phyloP scores from a whole-genome alignment of 2,888 invertebrate species.

The Leptopilina drosophilae region DNA sequence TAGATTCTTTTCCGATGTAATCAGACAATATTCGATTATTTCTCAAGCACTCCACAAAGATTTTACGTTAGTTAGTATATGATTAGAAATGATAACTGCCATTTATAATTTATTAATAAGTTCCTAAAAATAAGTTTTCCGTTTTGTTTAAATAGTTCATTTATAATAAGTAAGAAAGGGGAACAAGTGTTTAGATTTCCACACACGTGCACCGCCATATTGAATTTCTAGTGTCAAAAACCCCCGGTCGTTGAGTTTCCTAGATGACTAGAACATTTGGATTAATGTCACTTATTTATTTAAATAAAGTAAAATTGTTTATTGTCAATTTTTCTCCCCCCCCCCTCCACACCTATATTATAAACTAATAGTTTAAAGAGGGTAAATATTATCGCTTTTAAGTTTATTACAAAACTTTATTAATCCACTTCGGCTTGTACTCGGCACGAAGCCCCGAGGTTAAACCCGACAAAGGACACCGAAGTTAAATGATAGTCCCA shows the following conservation, averaged over 20 bases:
- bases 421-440: neutral
- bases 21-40: conserved; percentile 32
- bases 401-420: neutral
- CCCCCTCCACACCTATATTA: no score
- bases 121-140: no score
- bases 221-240: neutral
- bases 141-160: neutral
- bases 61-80: conserved; percentile 44
- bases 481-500: no score
- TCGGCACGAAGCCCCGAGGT: no score
- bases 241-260: conserved; percentile 9
- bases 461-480: no score
- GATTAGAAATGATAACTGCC: conserved; percentile 59
- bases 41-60: conserved; percentile 40
- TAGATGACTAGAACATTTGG: neutral
- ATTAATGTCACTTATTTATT: neutral
- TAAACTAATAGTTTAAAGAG: neutral
- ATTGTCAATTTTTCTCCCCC: fast-evolving
- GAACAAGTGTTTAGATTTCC: conserved; percentile 7
- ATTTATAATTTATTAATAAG: conserved; percentile 53
- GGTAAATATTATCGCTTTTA: neutral
- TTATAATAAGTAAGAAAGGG: neutral
- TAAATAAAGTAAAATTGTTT: neutral
- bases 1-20: conserved; percentile 58
- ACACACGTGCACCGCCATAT: conserved; percentile 20